These are phyloP conservation scores for Alviniconcha marisindica DNA, from an alignment of 1,140 invertebrate species.

Conservation along the genomic window DNA sequence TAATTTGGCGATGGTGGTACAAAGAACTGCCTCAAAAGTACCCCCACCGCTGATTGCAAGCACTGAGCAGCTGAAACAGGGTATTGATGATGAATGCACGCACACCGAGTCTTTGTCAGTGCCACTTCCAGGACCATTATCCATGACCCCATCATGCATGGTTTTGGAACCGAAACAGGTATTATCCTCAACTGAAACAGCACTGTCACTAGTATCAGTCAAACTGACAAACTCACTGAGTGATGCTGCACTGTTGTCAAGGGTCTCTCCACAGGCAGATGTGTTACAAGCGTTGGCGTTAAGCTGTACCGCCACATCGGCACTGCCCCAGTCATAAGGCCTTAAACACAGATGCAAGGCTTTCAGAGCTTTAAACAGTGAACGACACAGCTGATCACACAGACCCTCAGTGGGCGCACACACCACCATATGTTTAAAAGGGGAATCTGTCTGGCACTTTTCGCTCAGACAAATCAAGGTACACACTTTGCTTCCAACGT, in stretches of 20 bases:
- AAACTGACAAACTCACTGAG: too few relatives aligned
- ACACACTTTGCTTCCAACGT: slow-evolving; percentile 24
- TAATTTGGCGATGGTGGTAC: neutral
- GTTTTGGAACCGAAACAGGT: too few relatives aligned
- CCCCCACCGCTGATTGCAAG: slow-evolving; percentile 36
- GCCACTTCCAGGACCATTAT: too few relatives aligned
- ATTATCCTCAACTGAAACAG: neutral
- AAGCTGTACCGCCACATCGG: neutral
- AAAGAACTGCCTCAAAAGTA: slow-evolving; percentile 44
- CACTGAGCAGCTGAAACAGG: too few relatives aligned
- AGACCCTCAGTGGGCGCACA: slow-evolving; percentile 50
- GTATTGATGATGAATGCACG: too few relatives aligned
- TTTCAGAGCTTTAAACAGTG: slow-evolving; percentile 37
- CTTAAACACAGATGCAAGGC: slow-evolving; percentile 2
- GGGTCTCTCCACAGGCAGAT: too few relatives aligned
- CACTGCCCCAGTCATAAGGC: neutral
- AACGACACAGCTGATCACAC: slow-evolving; percentile 41
- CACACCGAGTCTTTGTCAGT: too few relatives aligned
- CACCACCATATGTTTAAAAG: slow-evolving; percentile 35
- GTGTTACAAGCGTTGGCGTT: too few relatives aligned
- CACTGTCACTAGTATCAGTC: too few relatives aligned
- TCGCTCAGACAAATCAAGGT: slow-evolving; percentile 29
- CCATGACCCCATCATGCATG: too few relatives aligned
- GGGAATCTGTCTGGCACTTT: neutral
- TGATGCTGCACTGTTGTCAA: too few relatives aligned